Base-by-base conservation (phyloP, 2,797 vertebrate species). In the Aphelocoma californica region DNA sequence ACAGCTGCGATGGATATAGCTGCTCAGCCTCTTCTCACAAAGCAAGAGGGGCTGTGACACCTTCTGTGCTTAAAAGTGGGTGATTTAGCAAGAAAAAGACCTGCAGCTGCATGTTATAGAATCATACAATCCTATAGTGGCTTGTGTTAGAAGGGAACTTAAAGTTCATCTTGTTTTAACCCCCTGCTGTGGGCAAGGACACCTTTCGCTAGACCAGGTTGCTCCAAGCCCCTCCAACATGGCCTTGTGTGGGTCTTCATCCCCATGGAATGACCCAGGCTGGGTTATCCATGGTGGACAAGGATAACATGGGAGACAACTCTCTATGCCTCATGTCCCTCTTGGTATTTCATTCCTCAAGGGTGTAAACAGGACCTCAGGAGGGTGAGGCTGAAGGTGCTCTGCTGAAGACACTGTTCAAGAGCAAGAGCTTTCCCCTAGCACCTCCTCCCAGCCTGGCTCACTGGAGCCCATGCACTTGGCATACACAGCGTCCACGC, bases 401-500 rank as follows among this genome's bases (percentile, higher is more conserved):
- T 73, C 40, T 58, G 58, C 38, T 82, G 10, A 19, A 29, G 38
- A 64, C 26, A 10, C 1, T 0, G 4, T 32, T 14, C 44, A 53
- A 36, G 51, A 80, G 4, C 31, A 29, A 65, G 36, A 85, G n/a
- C 31, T 31, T 70, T 53, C 16, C 19, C 51, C 23, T 19, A 10
- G 18, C 34, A 56, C 23, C n/a, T 31, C 29, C 29, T 75, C 54
- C 65, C 58, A 42, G 0, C 23, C 6, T 6, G 5, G 51, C 60
- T 50, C 12, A 0, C 58, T 48, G 12, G 9, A 57, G 45, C 62
- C 42, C 38, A 36, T 0, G 0, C 15, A 5, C 38, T 3, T 10
- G 14, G 51, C 31, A 24, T 0, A 12, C 57, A 11, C 3, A 0
- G 7, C 6, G 10, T 28, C 81, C 66, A 25, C 0, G 0, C 26